Evolutionary conservation across 2,888 invertebrate genomes (phyloP), one percentile per base, ranked within the genome.

Genomic region (Quadroppia sp.): DNA sequence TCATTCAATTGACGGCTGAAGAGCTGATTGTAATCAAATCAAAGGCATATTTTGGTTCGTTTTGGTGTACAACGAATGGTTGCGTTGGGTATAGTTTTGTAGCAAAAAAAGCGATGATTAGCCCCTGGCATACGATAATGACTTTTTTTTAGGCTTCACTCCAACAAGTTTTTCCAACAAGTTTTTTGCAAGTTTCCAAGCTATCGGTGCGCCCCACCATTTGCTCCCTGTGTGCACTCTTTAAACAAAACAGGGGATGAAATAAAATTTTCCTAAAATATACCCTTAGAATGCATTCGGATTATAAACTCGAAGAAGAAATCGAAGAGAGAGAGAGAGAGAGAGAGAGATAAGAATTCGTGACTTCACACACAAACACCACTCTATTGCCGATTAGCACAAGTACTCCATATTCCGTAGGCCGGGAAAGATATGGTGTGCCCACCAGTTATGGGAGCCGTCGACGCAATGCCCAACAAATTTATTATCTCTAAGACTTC

Each of bases 51-150:
- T 25, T 20, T 25, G 20, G 25, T 7, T 23, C 7, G 2, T 45
- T 45, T 45, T 13, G 13, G 40, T 9, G 40, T 13, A 40, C 40
- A 50, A n/a, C 7, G 17, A 11, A n/a, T n/a, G 7, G 4, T 9
- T 13, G 50, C 6, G 17, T 50, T 13, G 50, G 15, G 20, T 50
- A 50, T 23, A 4, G 20, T 53, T 53, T 13, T 25, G 53, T 17
- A 48, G 17, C 48, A 15, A 15, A 20, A 53, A 53, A 53, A 15
- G 6, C 11, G 4, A 17, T 6, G 30, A 32, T 32, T 61, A 30
- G 61, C 61, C 61, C 4, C 30, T 32, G 32, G 61, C 61, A 61
- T 32, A 61, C 32, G 61, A 61, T 61, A 28, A 61, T 61, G 61
- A 61, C 61, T 61, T 61, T 28, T 30, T 30, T 30, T 6, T 6